Evolutionary conservation across 2,113 vertebrate species (phyloP).

Genomic region (Corythornis cristatus): DNA sequence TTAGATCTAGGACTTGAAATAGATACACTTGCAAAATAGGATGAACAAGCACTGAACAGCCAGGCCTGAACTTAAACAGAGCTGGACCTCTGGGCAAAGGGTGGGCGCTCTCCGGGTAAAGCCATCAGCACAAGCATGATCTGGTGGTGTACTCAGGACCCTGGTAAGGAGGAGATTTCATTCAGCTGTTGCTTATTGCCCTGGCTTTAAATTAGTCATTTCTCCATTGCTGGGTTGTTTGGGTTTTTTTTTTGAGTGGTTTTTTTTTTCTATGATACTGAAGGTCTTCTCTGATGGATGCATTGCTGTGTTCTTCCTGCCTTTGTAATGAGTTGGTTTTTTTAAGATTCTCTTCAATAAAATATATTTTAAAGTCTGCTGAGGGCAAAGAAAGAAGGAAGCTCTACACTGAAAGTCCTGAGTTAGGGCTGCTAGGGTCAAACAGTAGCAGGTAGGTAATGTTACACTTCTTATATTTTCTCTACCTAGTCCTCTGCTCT

Average conservation of each 20-base stretch:
- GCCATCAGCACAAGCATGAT: not conserved
- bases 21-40: rapidly evolving
- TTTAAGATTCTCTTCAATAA: not conserved
- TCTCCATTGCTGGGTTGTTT: not conserved
- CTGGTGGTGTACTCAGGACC: not conserved
- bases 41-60: rapidly evolving
- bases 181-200: not conserved
- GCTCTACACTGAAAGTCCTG: rapidly evolving
- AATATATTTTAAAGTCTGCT: not conserved
- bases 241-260: too few species aligned
- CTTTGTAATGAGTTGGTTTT: rapidly evolving
- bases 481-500: not conserved
- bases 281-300: not conserved
- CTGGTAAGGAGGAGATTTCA: not conserved
- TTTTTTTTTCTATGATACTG: not conserved
- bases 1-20: rapidly evolving
- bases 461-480: rapidly evolving
- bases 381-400: not conserved
- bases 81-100: not conserved
- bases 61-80: not conserved
- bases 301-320: not conserved
- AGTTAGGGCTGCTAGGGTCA: not conserved
- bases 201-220: not conserved
- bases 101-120: not conserved
- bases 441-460: not conserved